These are phyloP conservation scores for Fregata magnificens DNA, from an alignment of 2,113 vertebrate species.

Conservation along the genomic window DNA sequence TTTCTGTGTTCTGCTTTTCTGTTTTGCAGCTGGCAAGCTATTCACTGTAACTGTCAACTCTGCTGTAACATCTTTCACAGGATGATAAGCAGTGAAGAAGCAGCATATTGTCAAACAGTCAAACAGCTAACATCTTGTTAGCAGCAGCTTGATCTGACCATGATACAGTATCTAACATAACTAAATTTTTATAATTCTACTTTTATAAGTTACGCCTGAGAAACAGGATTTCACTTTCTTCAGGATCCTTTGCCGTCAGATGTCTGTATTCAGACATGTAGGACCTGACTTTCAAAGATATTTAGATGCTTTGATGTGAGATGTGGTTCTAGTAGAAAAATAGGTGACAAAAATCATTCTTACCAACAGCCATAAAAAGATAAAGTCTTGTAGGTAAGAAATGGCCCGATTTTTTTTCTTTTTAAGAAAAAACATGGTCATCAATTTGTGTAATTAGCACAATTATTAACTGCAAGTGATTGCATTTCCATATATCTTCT, in stretches of 20 bases:
- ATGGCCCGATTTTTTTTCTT: not conserved
- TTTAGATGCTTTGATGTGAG: not conserved
- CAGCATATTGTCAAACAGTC: not conserved
- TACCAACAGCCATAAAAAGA: not conserved
- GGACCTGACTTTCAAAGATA: not conserved
- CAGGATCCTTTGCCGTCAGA: not conserved
- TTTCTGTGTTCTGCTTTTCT: not conserved
- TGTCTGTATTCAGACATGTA: not conserved
- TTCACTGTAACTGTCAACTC: not conserved
- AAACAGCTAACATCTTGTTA: not conserved
- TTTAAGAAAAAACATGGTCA: not conserved
- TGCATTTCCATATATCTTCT: not conserved
- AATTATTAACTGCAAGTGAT: not conserved
- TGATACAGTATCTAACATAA: not conserved
- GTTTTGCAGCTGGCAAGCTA: not conserved
- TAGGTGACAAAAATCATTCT: not conserved
- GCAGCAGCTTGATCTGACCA: not conserved
- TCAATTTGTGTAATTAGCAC: not conserved
- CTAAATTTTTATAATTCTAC: not conserved
- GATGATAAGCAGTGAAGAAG: not conserved
- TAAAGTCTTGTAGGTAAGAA: not conserved
- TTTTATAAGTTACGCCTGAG: not conserved
- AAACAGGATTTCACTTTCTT: not conserved
- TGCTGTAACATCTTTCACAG: not conserved
- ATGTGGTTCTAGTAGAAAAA: not conserved